These are phyloP conservation scores for Apodemia duryi DNA, from an alignment of 2,888 invertebrate species.

Conservation along the genomic window DNA sequence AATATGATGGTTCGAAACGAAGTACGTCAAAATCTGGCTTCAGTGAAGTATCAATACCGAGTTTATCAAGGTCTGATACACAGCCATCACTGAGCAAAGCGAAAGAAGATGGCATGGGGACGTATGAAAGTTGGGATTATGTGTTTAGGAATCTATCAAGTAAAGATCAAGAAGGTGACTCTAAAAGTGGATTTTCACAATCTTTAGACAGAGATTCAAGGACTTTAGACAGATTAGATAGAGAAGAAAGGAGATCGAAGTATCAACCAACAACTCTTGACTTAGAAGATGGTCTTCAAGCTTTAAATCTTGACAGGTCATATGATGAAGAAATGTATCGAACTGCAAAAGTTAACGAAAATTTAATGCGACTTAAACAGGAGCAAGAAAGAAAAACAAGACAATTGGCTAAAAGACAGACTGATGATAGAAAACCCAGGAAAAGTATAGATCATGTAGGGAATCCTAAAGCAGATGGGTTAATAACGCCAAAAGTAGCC, in stretches of 20 bases:
- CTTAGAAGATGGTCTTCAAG: constrained; percentile 78
- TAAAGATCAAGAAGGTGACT: constrained; percentile 84
- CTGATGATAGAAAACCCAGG: constrained; percentile 52
- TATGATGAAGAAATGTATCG: constrained; percentile 64
- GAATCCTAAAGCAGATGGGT: constrained; percentile 58
- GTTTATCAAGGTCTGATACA: constrained; percentile 68
- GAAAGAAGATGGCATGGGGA: constrained; percentile 82
- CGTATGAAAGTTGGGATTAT: constrained; percentile 88
- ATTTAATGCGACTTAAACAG: constrained; percentile 62
- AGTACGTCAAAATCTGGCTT: constrained; percentile 58
- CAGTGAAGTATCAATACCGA: constrained; percentile 63
- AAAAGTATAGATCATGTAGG: constrained; percentile 59
- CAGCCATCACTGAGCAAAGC: constrained; percentile 74
- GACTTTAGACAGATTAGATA: constrained; percentile 64
- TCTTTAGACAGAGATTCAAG: constrained; percentile 67
- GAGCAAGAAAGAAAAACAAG: constrained; percentile 58
- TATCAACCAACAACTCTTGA: constrained; percentile 75
- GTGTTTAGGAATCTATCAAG: constrained; percentile 88
- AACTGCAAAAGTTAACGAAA: constrained; percentile 76
- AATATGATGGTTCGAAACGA: constrained; percentile 48
- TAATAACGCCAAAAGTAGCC: constrained; percentile 54
- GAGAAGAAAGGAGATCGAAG: constrained; percentile 63
- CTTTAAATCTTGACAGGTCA: constrained; percentile 67
- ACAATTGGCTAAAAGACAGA: constrained; percentile 50
- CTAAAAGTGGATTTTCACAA: constrained; percentile 82